Evolutionary conservation across 2,113 vertebrate genomes (phyloP).

Genomic region (Rhea americana): DNA sequence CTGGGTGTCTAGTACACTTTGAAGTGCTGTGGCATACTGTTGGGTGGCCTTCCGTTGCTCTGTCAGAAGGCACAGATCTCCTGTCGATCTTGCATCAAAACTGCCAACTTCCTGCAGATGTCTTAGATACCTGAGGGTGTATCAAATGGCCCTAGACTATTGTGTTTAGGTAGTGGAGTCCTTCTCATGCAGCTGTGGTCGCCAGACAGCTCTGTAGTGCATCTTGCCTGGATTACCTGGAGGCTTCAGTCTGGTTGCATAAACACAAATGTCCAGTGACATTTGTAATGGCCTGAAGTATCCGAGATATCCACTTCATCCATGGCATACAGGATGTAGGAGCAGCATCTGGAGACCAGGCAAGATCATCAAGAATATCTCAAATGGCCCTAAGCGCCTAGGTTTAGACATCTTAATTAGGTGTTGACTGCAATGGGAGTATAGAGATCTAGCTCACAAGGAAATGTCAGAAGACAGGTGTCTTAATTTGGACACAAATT

Average conservation of each 20-base stretch:
- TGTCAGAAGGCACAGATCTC: not conserved
- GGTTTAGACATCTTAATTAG: not conserved
- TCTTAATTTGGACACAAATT: not conserved
- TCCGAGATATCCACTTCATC: not conserved
- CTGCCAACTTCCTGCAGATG: not conserved
- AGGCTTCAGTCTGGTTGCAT: not conserved
- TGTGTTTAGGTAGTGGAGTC: not conserved
- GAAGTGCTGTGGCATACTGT: not conserved
- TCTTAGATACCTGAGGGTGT: not conserved
- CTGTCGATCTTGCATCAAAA: not conserved
- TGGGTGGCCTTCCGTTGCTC: not conserved
- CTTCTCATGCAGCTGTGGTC: not conserved
- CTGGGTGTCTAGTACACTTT: not conserved
- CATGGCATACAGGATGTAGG: not conserved
- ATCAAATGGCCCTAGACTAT: not conserved
- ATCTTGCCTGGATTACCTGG: not conserved
- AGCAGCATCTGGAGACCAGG: not conserved
- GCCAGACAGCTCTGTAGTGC: not conserved
- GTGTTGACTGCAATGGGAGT: not conserved
- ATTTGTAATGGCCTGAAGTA: not conserved
- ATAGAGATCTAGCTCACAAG: not conserved
- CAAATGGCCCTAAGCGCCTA: rapidly evolving
- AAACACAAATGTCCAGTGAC: not conserved
- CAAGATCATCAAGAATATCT: not conserved
- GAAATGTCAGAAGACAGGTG: not conserved